Conservation (phyloP, 1,140 invertebrate genomes). For the Drosophila oshimai region DNA sequence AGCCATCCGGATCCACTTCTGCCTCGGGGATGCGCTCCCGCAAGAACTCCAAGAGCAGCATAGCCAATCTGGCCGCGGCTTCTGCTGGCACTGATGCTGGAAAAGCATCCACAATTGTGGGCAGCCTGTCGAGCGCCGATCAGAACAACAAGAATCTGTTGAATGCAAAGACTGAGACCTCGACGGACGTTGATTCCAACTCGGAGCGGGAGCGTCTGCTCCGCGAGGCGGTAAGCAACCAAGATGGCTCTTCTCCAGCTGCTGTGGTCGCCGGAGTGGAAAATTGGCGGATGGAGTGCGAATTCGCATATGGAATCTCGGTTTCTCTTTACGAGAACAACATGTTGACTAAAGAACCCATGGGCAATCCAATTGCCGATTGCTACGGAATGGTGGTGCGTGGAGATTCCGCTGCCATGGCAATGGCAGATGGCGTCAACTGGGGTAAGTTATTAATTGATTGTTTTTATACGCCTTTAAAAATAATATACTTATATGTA, state of each 20-base stretch:
- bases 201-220: conserved; percentile 66
- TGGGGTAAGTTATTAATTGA: conserved; percentile 93
- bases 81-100: conserved; percentile 1
- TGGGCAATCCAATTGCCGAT: conserved; percentile 95
- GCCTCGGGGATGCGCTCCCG: conserved; percentile 67
- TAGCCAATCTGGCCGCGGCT: conserved; percentile 34
- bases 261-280: conserved; percentile 86
- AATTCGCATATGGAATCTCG: conserved; percentile 87
- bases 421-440: conserved; percentile 96
- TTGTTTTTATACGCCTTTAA: too few species aligned
- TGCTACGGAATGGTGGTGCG: conserved; percentile 93
- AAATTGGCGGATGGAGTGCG: conserved; percentile 87
- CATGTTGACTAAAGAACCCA: conserved; percentile 88
- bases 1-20: conserved; percentile 4
- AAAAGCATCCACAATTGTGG: conserved; percentile 70
- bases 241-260: conserved; percentile 10
- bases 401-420: conserved; percentile 90
- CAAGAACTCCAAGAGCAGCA: conserved; percentile 74
- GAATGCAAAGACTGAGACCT: conserved; percentile 66
- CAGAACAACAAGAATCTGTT: conserved; percentile 78
- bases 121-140: conserved; percentile 73
- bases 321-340: conserved; percentile 91
- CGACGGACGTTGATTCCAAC: conserved; percentile 24
- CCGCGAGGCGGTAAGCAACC: conserved; percentile 76
- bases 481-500: too few species aligned